A percentile compares a stretch with the other conserved stretches of the same genome.
Conservation (phyloP, 1,140 invertebrate species). For the Atopsyche davidsoni region DNA sequence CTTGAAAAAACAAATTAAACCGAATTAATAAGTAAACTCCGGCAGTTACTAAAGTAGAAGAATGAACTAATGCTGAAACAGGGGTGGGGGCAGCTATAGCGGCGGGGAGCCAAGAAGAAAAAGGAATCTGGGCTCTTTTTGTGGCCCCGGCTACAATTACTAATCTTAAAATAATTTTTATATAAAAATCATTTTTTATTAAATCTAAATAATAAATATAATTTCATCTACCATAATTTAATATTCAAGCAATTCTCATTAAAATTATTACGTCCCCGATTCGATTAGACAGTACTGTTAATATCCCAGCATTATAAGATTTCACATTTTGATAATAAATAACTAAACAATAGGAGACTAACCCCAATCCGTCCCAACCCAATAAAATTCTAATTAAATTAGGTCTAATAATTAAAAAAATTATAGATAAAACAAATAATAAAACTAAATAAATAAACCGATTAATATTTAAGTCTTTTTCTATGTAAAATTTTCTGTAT, state of each 20-base stretch:
- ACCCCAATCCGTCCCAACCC: too few relatives aligned
- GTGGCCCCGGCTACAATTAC: conserved; percentile 56
- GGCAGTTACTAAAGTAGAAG: too few relatives aligned
- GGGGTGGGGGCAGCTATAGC: conserved; percentile 67
- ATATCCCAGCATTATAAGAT: conserved; percentile 54
- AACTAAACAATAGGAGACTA: conserved; percentile 60
- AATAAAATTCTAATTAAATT: conserved; percentile 62
- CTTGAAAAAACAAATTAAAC: conserved; percentile 45
- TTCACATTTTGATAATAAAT: conserved; percentile 59
- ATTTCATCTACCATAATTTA: conserved; percentile 48
- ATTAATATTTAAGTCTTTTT: conserved; percentile 43
- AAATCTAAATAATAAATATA: conserved; percentile 46
- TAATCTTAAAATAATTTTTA: conserved; percentile 43
- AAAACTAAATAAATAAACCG: conserved; percentile 55
- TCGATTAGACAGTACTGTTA: conserved; percentile 57
- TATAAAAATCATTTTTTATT: conserved; percentile 39
- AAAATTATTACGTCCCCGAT: conserved; percentile 54
- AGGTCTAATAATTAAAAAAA: conserved; percentile 59
- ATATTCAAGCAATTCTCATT: conserved; percentile 49
- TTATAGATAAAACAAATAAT: conserved; percentile 60
- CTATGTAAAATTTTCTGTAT: conserved; percentile 57
- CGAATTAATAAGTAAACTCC: conserved; percentile 66
- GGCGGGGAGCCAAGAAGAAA: conserved; percentile 59
- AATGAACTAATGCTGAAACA: conserved; percentile 63
- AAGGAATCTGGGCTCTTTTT: conserved; percentile 70